Evolutionary conservation across 2,888 invertebrate genomes (phyloP), one percentile per base, ranked within the genome.

Genomic region (Melolontha melolontha): DNA sequence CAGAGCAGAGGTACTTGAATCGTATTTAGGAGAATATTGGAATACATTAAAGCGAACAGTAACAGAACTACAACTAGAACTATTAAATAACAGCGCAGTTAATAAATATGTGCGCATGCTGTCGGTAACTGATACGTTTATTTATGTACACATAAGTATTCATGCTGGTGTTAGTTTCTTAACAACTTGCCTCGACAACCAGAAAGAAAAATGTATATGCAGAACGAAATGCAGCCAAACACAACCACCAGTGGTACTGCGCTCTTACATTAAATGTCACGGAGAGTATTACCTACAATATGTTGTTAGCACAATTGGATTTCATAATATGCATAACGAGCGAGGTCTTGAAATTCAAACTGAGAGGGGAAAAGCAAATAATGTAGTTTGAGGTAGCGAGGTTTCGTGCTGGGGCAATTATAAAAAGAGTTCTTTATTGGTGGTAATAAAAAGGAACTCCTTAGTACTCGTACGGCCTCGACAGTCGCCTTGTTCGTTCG

Each of bases 381-480:
- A 17, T 17, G 49, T 11, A 49, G 51, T 52, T 52, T 52, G 51
- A 52, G 49, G 49, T 50, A 50, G 49, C 22, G 22, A 27, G 27
- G 59, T 47, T 62, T 27, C 59, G n/a, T 47, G 47, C 16, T 34
- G 29, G 47, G 34, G 59, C 59, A 62, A 62, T 62, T 62, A 62
- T 62, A 62, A 62, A 62, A 62, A 39, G 59, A 62, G 47, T 47
- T 62, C 59, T 62, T 62, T 62, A 62, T 62, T 62, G 47, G 47
- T 47, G 59, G 59, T 62, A 62, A 62, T 62, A 62, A 62, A 62
- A 62, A 47, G 22, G 59, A 34, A 47, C 34, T 47, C 47, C 59
- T 44, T 62, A n/a, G 47, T 47, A 12, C 44, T 34, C 34, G 10
- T 34, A 34, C 6, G 34, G 34, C 10, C 34, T 10, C 34, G 34